Evolutionary conservation across 2,888 invertebrate species (phyloP).

Genomic region (Heliconius aoede): DNA sequence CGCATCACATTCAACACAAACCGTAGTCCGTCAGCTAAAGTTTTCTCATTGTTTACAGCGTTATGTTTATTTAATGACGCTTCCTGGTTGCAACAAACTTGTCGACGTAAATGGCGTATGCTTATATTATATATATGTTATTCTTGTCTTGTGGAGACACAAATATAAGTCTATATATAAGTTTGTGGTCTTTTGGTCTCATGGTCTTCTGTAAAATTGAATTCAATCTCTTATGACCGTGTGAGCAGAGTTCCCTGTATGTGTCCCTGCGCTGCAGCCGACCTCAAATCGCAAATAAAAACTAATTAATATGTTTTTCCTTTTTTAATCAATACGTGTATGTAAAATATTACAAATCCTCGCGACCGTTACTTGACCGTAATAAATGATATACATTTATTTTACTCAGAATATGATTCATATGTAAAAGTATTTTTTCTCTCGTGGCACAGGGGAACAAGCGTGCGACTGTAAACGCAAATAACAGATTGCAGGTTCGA

Average conservation of each 20-base stretch:
- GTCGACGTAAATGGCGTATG: constrained; percentile 46
- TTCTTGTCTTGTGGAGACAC: constrained; percentile 29
- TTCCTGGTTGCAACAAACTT: constrained; percentile 52
- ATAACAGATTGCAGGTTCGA: too few relatives aligned
- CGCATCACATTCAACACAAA: constrained; percentile 41
- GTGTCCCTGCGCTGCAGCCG: too few relatives aligned
- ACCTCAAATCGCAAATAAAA: too few relatives aligned
- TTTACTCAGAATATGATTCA: constrained; percentile 33
- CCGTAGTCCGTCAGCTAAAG: constrained; percentile 29
- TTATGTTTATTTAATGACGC: constrained; percentile 51
- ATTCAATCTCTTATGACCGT: too few relatives aligned
- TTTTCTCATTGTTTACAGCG: constrained; percentile 51
- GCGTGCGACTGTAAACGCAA: accelerated
- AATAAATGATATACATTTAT: constrained; percentile 33
- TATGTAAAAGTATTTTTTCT: neutral
- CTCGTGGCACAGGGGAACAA: too few relatives aligned
- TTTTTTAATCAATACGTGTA: constrained; percentile 6
- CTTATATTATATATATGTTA: too few relatives aligned
- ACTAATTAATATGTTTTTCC: neutral
- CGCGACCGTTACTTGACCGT: constrained; percentile 26
- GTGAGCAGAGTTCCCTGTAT: too few relatives aligned
- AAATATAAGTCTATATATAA: too few relatives aligned
- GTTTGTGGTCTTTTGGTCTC: neutral
- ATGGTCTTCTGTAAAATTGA: too few relatives aligned
- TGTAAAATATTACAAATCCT: constrained; percentile 30